phyloP scores from a whole-genome alignment of 2,888 invertebrate species.

The Drosophila mimetica region DNA sequence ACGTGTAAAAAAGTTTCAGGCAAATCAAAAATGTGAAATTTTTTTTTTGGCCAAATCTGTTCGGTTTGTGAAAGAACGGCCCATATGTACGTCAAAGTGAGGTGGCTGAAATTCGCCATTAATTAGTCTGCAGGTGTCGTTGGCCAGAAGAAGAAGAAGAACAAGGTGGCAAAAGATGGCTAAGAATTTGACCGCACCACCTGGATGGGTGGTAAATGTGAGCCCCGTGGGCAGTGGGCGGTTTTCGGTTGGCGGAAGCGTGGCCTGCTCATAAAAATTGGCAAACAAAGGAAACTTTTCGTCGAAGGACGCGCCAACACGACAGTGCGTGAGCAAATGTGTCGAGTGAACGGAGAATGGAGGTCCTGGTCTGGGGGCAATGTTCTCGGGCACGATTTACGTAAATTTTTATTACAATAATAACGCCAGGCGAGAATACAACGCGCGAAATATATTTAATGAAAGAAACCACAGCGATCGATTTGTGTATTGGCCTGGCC shows the following conservation, averaged over 20 bases:
- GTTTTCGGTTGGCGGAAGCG: slow-evolving; percentile 21
- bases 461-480: slow-evolving; percentile 73
- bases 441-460: slow-evolving; percentile 62
- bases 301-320: slow-evolving; percentile 42
- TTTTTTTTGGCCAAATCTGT: too few species aligned
- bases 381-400: slow-evolving; percentile 54
- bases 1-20: too few species aligned
- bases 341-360: slow-evolving; percentile 3
- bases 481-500: slow-evolving; percentile 74
- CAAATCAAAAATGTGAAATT: too few species aligned
- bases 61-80: too few species aligned
- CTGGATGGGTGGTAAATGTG: slow-evolving; percentile 19
- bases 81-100: slow-evolving; percentile 16
- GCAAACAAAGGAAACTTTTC: slow-evolving; percentile 70
- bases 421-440: slow-evolving; percentile 52
- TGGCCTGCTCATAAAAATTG: slow-evolving; percentile 72
- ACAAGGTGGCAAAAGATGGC: slow-evolving; percentile 38
- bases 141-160: slow-evolving; percentile 24
- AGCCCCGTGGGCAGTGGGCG: not conserved
- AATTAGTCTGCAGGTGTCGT: slow-evolving; percentile 73
- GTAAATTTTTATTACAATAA: slow-evolving; percentile 68
- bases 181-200: slow-evolving; percentile 47
- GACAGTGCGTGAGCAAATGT: slow-evolving; percentile 70
- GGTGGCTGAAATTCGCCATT: slow-evolving; percentile 63
- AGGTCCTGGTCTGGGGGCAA: slow-evolving; percentile 10